phyloP scores from a whole-genome alignment of 2,113 vertebrate species.

The Carettochelys insculpta region DNA sequence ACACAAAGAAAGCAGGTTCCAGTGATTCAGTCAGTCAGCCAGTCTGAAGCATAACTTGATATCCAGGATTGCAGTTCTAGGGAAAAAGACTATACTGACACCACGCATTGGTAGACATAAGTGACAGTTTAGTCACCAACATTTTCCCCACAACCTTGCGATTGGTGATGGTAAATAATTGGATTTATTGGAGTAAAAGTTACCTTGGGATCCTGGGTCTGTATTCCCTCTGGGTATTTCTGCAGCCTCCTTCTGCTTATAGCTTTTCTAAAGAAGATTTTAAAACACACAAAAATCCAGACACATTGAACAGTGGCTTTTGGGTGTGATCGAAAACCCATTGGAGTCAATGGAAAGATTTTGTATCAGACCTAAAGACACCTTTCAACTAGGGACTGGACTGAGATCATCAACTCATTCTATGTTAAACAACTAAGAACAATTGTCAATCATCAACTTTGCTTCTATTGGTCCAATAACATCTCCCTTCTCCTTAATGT shows the following conservation, averaged over 20 bases:
- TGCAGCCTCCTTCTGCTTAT: neutral
- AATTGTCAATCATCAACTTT: neutral
- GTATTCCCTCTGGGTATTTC: neutral
- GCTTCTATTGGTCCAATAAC: neutral
- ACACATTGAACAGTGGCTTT: neutral
- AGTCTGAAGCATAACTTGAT: neutral
- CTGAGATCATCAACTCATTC: neutral
- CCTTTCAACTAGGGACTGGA: neutral
- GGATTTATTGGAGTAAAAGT: slow-evolving; percentile 17
- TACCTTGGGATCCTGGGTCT: neutral
- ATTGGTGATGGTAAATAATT: neutral
- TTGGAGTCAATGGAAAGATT: neutral
- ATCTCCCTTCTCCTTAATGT: neutral
- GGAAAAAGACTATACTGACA: slow-evolving; percentile 22
- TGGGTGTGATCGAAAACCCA: neutral
- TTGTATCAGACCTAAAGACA: neutral
- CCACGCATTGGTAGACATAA: neutral
- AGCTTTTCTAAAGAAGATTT: neutral
- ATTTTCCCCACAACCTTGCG: neutral
- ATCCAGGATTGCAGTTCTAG: slow-evolving; percentile 27
- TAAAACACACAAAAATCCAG: neutral
- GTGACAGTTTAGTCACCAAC: neutral
- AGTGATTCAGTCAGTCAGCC: slow-evolving; percentile 61
- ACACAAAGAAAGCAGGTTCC: slow-evolving; percentile 57
- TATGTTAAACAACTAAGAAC: neutral